phyloP scores from a whole-genome alignment of 37 sponge, comb jelly and placozoan genomes.

The Hexactinellida sp. region DNA sequence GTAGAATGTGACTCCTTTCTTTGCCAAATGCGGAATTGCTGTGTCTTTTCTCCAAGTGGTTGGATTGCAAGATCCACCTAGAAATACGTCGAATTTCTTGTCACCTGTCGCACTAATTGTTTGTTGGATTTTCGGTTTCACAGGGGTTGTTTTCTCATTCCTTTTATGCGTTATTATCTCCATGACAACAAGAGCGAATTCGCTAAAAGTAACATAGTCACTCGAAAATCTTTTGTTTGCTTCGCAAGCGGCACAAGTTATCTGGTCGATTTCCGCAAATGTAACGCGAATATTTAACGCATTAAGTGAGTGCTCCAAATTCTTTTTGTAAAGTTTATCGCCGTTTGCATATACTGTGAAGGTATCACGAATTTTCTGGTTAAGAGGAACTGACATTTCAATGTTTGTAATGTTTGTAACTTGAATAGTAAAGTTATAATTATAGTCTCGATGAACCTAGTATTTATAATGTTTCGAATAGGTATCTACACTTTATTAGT shows the following conservation, averaged over 20 bases:
- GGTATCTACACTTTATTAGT: too few species aligned
- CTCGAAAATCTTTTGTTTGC: background rate
- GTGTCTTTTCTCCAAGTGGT: slow-evolving; percentile 72
- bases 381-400: background rate
- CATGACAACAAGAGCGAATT: background rate
- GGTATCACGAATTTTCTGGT: background rate
- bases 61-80: slow-evolving; percentile 91
- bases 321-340: background rate
- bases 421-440: too few species aligned
- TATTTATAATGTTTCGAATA: too few species aligned
- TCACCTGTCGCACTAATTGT: background rate
- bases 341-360: background rate
- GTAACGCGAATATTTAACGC: background rate
- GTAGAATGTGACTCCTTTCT: slow-evolving; percentile 51
- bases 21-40: slow-evolving; percentile 53
- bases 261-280: background rate
- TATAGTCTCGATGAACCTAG: too few species aligned
- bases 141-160: background rate
- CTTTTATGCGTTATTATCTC: background rate
- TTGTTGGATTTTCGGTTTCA: background rate
- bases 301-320: background rate
- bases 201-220: background rate
- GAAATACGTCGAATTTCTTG: slow-evolving; percentile 41
- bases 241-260: background rate
- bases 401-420: too few species aligned